Evolutionary conservation across 2,888 invertebrate species (phyloP).

Genomic region (Bedellia somnulentella): DNA sequence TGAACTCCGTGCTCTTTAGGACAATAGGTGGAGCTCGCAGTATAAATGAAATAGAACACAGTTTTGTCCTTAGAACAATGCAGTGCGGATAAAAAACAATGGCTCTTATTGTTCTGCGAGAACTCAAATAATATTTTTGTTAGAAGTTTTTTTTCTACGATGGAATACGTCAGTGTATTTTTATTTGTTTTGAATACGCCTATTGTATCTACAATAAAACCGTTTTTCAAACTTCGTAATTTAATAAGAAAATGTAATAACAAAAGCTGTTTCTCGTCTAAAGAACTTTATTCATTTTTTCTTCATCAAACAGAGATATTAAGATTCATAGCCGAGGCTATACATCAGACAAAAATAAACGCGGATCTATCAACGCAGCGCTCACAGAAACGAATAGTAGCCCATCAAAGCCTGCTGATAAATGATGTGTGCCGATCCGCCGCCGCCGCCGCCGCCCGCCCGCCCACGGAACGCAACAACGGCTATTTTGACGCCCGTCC

Average conservation of each 20-base stretch:
- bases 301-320: not conserved
- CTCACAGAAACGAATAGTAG: conserved; percentile 17
- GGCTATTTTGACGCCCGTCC: conserved; percentile 2
- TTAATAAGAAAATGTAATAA: no score
- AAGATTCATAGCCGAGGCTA: no score
- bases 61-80: conserved; percentile 15
- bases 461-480: not conserved
- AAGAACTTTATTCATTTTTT: not conserved
- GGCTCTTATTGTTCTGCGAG: conserved; percentile 10
- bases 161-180: no score
- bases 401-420: conserved; percentile 21
- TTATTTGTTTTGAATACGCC: no score
- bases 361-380: conserved; percentile 17
- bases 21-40: conserved; percentile 30
- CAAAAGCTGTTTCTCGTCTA: no score
- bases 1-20: conserved; percentile 15
- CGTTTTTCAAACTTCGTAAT: no score
- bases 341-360: conserved; percentile 12
- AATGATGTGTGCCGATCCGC: conserved; percentile 17
- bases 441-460: not conserved
- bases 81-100: conserved; percentile 11
- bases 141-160: no score
- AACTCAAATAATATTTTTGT: no score
- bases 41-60: conserved; percentile 28
- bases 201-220: no score